phyloP scores from a whole-genome alignment of 2,888 invertebrate genomes.

The Chloromyia formosa region DNA sequence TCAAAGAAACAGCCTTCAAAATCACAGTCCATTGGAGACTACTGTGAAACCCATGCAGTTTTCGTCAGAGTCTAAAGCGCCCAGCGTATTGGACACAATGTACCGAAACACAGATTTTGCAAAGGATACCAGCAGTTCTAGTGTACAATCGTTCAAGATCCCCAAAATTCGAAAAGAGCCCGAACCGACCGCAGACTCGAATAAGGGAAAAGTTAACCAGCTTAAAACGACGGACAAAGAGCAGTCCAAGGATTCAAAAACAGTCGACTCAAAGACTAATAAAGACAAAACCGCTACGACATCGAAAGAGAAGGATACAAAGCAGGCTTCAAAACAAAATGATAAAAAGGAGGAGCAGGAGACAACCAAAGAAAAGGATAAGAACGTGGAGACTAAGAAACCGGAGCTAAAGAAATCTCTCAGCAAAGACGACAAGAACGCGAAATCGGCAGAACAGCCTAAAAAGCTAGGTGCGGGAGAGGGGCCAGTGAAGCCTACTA shows the following conservation, averaged over 20 bases:
- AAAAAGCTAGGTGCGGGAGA: too few relatives aligned
- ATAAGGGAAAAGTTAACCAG: neutral
- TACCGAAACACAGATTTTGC: constrained; percentile 54
- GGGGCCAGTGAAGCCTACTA: too few relatives aligned
- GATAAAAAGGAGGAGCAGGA: constrained; percentile 17
- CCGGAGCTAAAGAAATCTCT: neutral
- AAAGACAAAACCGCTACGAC: neutral
- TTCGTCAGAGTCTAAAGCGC: constrained; percentile 24
- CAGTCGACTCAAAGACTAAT: neutral
- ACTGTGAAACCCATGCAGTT: constrained; percentile 26
- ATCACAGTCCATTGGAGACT: constrained; percentile 39
- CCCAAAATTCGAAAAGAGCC: constrained; percentile 41
- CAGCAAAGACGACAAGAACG: too few relatives aligned
- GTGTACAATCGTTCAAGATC: constrained; percentile 39
- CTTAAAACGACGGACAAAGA: neutral
- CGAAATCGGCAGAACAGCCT: too few relatives aligned
- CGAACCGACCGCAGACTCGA: neutral
- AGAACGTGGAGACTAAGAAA: neutral
- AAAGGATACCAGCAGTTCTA: neutral
- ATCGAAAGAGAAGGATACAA: neutral
- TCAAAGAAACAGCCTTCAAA: constrained; percentile 45
- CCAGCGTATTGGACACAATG: constrained; percentile 57
- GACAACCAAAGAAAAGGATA: neutral
- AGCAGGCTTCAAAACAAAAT: neutral
- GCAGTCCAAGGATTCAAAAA: too few relatives aligned